These are phyloP conservation scores for Glossophaga mutica DNA, from an alignment of 2,797 vertebrate species.

Conservation along the genomic window DNA sequence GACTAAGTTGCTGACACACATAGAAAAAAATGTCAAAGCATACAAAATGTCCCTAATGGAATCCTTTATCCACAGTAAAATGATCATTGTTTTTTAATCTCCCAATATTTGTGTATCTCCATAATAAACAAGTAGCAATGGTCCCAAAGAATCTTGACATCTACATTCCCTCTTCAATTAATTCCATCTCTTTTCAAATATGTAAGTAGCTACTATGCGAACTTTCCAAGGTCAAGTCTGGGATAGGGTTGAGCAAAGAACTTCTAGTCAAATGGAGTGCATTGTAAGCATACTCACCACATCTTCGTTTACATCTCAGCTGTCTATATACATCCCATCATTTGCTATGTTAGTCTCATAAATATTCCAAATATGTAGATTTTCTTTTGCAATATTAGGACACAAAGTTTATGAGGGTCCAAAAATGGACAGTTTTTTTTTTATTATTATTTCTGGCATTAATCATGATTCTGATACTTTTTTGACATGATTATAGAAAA, in stretches of 20 bases:
- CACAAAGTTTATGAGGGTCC: not conserved
- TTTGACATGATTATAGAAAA: not conserved
- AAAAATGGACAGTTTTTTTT: not conserved
- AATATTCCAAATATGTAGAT: constrained; percentile 52
- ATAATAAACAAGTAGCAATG: not conserved
- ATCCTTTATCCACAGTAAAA: not conserved
- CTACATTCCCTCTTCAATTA: not conserved
- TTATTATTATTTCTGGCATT: not conserved
- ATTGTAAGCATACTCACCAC: not conserved
- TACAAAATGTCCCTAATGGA: not conserved
- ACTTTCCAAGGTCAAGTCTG: not conserved
- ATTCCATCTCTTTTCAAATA: not conserved
- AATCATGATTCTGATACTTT: not conserved
- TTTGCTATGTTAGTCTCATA: constrained; percentile 68
- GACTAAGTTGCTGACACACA: not conserved
- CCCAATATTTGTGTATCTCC: not conserved
- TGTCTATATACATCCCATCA: constrained; percentile 57
- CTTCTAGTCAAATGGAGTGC: not conserved
- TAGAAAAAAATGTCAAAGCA: not conserved
- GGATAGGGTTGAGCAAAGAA: not conserved
- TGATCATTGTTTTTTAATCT: not conserved
- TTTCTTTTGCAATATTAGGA: constrained; percentile 61
- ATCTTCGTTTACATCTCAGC: constrained; percentile 68
- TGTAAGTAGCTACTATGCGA: not conserved
- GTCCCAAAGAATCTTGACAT: not conserved